Conservation (phyloP, 2,797 vertebrate species). For the Dipus sagitta region DNA sequence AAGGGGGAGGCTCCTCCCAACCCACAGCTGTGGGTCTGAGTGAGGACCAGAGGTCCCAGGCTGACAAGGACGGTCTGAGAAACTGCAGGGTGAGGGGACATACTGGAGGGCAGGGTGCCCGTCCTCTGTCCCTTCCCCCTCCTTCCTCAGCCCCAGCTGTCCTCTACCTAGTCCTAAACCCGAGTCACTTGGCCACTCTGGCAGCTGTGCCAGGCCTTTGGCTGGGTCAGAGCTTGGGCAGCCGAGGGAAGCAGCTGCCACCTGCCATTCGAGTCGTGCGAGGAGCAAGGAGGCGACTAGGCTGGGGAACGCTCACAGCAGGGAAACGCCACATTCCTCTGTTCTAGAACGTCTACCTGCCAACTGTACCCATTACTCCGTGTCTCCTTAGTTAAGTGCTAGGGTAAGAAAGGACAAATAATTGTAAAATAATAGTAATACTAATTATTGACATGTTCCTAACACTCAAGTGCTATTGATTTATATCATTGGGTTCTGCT, state of each 20-base stretch:
- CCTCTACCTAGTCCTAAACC: constrained; percentile 66
- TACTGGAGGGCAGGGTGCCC: not conserved
- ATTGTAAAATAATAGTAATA: too few relatives aligned
- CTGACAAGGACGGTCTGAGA: not conserved
- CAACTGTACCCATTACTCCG: not conserved
- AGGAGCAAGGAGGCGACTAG: not conserved
- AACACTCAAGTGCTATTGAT: not conserved
- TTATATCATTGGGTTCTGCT: not conserved
- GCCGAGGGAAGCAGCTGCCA: constrained; percentile 68
- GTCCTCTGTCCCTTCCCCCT: not conserved
- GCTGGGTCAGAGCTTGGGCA: constrained; percentile 60
- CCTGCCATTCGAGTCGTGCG: not conserved
- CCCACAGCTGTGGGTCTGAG: not conserved
- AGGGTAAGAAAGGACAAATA: not conserved
- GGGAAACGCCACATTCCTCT: not conserved
- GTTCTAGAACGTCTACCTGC: not conserved
- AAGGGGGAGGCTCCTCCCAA: not conserved
- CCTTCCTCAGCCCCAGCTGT: constrained; percentile 63
- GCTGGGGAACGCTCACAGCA: not conserved
- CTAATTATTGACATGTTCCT: too few relatives aligned
- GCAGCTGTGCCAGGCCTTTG: constrained; percentile 74
- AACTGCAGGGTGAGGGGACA: not conserved
- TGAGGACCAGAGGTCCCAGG: constrained; percentile 31
- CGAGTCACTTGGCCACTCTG: constrained; percentile 55
- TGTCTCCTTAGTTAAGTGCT: not conserved